These are phyloP conservation scores for Rattus norvegicus DNA, from an alignment of 2,113 vertebrate species.

Conservation along the genomic window DNA sequence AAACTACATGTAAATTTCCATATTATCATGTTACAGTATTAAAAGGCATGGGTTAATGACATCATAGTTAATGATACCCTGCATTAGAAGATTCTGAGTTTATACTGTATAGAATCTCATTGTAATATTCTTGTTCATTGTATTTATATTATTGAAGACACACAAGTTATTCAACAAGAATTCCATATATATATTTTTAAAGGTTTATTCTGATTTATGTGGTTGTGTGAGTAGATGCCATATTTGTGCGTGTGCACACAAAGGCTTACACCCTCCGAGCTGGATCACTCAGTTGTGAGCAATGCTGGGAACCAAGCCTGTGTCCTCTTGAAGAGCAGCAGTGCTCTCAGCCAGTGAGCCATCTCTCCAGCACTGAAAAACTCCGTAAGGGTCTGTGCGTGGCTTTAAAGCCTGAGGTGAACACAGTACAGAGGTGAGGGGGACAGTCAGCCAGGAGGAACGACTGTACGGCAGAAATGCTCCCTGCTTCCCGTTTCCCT, in stretches of 20 bases:
- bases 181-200: background rate
- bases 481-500: slow-evolving; percentile 18
- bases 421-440: slow-evolving; percentile 24
- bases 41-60: background rate
- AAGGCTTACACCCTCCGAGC: background rate
- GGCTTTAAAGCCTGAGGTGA: slow-evolving; percentile 55
- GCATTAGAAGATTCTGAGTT: slow-evolving; percentile 18
- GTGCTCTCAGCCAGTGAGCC: background rate
- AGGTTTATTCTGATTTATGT: background rate
- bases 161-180: background rate
- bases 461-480: slow-evolving; percentile 46
- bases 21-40: background rate
- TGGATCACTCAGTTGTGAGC: background rate
- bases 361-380: background rate
- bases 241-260: background rate
- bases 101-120: background rate
- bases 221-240: background rate
- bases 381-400: background rate
- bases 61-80: background rate
- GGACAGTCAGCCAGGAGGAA: slow-evolving; percentile 46
- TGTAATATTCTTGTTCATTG: slow-evolving; percentile 30
- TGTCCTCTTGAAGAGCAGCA: background rate
- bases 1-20: slow-evolving; percentile 18
- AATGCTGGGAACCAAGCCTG: background rate
- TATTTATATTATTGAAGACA: background rate